Conservation (phyloP, 64 coral and sea anemone genomes). For the Montipora capricornis region DNA sequence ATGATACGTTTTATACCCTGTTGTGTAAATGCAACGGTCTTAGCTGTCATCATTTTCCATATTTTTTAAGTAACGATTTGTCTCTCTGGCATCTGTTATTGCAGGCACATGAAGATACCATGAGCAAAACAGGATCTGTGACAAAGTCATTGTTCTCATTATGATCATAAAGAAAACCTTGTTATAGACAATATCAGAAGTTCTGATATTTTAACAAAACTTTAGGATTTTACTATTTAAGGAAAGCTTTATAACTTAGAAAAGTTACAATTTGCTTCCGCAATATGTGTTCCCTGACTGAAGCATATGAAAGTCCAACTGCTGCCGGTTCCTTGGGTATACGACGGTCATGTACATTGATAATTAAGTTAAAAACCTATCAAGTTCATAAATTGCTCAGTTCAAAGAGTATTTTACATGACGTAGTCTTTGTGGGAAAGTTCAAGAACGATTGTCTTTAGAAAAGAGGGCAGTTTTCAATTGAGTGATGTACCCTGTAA, state of each 20-base stretch:
- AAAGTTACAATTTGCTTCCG: not conserved
- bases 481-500: not conserved
- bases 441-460: no score
- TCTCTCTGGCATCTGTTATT: not conserved
- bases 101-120: constrained; percentile 96
- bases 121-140: constrained; percentile 97
- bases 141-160: constrained; percentile 93
- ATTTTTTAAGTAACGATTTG: no score
- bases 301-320: not conserved
- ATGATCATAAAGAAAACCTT: constrained; percentile 75
- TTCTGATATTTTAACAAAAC: constrained; percentile 53
- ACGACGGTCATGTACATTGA: not conserved
- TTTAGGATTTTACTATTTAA: constrained; percentile 64
- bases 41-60: no score
- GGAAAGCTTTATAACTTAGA: not conserved
- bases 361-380: not conserved
- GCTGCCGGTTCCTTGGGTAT: not conserved
- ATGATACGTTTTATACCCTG: no score
- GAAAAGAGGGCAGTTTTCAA: no score
- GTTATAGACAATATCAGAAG: constrained; percentile 41
- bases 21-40: no score
- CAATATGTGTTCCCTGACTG: constrained; percentile 6
- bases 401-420: no score
- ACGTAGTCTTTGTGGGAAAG: no score
- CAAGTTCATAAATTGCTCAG: not conserved